Percentiles rank a stretch among this genome's conserved stretches.
These are phyloP conservation scores for Chouioia cunea DNA, from an alignment of 2,888 invertebrate genomes.

Conservation along the genomic window DNA sequence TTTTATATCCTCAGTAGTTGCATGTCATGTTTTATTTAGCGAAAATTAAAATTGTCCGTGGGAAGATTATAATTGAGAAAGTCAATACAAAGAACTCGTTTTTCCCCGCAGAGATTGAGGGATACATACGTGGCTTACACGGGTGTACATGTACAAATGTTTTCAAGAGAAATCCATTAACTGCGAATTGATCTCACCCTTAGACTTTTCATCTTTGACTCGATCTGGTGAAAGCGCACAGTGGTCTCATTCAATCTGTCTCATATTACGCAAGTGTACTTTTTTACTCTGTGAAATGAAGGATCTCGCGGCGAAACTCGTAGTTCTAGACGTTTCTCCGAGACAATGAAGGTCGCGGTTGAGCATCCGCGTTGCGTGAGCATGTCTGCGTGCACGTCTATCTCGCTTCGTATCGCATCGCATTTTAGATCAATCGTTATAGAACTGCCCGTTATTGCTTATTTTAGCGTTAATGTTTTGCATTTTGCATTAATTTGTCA, in stretches of 20 bases:
- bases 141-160: no score
- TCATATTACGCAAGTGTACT: background rate
- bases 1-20: no score
- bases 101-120: no score
- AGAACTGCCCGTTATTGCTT: no score
- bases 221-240: no score
- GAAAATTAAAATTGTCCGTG: no score
- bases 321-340: slow-evolving; percentile 26
- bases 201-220: no score
- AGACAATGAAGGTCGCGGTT: background rate
- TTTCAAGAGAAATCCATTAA: slow-evolving; percentile 7
- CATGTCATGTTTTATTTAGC: no score
- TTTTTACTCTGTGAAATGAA: slow-evolving; percentile 15
- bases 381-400: background rate
- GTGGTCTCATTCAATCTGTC: background rate
- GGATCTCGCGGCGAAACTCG: slow-evolving; percentile 4
- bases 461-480: slow-evolving; percentile 14
- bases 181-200: background rate
- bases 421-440: no score
- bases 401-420: slow-evolving; percentile 9
- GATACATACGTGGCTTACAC: no score
- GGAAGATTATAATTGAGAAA: no score
- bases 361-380: background rate
- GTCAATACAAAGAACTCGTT: no score
- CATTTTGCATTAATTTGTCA: slow-evolving; percentile 18